A percentile compares a stretch with the other conserved stretches of the same genome.
phyloP scores from a whole-genome alignment of 2,797 vertebrate genomes.

The Amniataba percoides region DNA sequence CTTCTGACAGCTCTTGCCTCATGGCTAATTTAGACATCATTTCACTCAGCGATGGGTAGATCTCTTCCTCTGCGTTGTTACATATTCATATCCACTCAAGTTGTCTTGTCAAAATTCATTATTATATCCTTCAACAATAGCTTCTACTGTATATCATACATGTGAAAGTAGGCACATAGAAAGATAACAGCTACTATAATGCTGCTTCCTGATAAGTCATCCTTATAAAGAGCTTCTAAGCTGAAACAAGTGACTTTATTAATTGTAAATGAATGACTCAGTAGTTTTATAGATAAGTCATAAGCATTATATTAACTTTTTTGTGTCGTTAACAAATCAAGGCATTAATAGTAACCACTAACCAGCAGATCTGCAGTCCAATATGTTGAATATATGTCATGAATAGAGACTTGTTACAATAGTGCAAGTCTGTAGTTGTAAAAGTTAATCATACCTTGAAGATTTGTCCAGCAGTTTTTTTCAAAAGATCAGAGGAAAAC shows the following conservation, averaged over 20 bases:
- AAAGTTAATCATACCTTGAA: not conserved
- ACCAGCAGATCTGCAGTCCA: not conserved
- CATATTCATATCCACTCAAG: conserved; percentile 33
- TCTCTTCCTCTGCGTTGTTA: conserved; percentile 16
- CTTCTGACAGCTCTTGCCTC: conserved; percentile 47
- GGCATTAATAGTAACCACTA: not conserved
- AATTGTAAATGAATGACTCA: not conserved
- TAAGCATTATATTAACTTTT: not conserved
- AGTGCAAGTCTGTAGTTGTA: not conserved
- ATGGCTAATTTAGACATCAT: conserved; percentile 54
- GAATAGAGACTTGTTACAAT: not conserved
- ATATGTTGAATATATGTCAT: too few species aligned
- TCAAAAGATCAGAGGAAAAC: too few species aligned
- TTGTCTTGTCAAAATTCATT: not conserved
- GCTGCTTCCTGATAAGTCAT: not conserved
- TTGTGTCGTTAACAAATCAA: not conserved
- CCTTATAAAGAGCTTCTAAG: not conserved
- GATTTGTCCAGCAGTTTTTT: not conserved
- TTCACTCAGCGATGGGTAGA: conserved; percentile 22
- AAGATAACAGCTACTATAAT: not conserved
- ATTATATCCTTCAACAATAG: not conserved
- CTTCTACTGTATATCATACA: not conserved
- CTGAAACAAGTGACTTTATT: not conserved
- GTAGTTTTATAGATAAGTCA: not conserved
- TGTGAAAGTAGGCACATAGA: not conserved